Evolutionary conservation across 2,113 vertebrate genomes (phyloP), one percentile per base, ranked within the genome.

Genomic region (Lagopus leucura): DNA sequence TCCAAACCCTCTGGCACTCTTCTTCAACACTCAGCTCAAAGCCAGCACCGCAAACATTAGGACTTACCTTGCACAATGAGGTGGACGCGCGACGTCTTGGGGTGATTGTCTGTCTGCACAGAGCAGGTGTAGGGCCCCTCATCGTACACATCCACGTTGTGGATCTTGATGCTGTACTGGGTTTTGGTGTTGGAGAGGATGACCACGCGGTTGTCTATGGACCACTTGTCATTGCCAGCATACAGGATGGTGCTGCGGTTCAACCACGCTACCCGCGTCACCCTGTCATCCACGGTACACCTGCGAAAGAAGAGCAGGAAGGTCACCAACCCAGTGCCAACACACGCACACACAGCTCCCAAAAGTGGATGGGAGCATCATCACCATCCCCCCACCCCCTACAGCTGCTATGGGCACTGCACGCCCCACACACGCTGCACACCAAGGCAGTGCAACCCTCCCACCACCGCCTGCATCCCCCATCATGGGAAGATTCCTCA

Each of bases 141-240:
- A 5, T 99, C 99, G 0, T 99, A 98, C 8, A 99, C 87, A 9
- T 99, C 98, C 77, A 99, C 99, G 0, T 99, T 98, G 85, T 98
- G 98, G 95, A 99, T 99, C 98, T 98, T 98, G 97, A 99, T 99
- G 98, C 99, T 99, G 98, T 99, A 99, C 94, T 99, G 99, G n/a
- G 99, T 99, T 64, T 98, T 97, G 10, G 98, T 99, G 98, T 99
- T 99, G 87, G 99, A 98, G 94, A 99, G 95, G 84, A 99, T 98
- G 82, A 99, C 98, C 90, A 99, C 99, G 0, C 99, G 98, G 52
- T 99, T 98, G 91, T 99, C 99, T 98, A 99, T 98, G 32, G 99
- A 99, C 99, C 99, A 99, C 95, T 99, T 99, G 97, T 99, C 99
- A 54, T 95, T 98, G 48, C 99, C 99, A 1, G 99, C 98, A 1